These are phyloP conservation scores for Tetheella fluctuosa DNA, from an alignment of 2,888 invertebrate species.

Conservation along the genomic window DNA sequence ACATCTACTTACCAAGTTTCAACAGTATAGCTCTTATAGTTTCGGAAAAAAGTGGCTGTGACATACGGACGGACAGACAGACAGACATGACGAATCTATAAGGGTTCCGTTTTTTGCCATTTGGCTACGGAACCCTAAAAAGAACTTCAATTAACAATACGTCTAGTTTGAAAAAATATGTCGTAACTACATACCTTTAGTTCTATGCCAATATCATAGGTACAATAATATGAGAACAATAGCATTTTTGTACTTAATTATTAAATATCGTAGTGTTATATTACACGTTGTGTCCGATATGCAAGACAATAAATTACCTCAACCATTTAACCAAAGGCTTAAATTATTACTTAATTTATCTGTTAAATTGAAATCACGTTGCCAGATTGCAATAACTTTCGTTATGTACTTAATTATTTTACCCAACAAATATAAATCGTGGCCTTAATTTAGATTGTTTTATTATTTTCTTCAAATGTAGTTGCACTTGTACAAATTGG, in stretches of 20 bases:
- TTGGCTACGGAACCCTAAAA: no score
- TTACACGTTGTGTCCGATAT: not conserved
- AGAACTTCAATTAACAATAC: not conserved
- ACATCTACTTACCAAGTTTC: no score
- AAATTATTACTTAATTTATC: not conserved
- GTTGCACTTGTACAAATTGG: slow-evolving; percentile 8
- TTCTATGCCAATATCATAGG: no score
- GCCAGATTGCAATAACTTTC: not conserved
- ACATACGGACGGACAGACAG: no score
- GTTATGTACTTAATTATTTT: not conserved
- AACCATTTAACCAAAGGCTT: not conserved
- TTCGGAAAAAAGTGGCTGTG: no score
- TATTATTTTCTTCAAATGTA: slow-evolving; percentile 1
- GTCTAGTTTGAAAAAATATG: not conserved
- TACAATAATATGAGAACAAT: not conserved
- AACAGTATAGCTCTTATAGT: no score
- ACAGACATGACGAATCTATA: no score
- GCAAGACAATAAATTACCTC: not conserved
- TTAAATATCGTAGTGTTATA: not conserved
- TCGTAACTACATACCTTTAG: not conserved
- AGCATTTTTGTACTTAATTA: not conserved
- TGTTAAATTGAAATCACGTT: no score
- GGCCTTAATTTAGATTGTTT: not conserved
- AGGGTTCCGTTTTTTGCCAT: no score
- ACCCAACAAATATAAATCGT: not conserved